Base-by-base conservation (phyloP, 2,888 invertebrate genomes). In the Drosophila aldrichi region DNA sequence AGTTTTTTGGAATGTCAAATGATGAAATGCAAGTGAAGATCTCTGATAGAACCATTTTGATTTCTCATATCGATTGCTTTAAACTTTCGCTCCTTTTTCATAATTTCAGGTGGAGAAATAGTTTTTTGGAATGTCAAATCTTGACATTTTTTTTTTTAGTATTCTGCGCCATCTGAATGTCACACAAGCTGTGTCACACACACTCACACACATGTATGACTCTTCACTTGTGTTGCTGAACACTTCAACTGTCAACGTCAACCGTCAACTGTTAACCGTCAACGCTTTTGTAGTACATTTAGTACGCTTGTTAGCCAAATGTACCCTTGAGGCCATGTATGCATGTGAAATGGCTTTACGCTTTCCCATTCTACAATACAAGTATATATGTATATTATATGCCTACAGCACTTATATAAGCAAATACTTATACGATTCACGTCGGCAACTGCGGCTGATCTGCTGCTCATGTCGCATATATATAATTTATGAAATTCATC, bases 251-350 rank as follows among this genome's bases (percentile, higher is more conserved):
- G 57, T 60, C 71, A 66, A 57, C 64, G 64, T 79, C 72, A 71
- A 51, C 52, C 56, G 46, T 63, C 55, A 63, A 49, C 49, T 18
- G 32, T 32, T 18, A 49, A 25, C 48, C 44, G 52, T 60, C 58
- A 62, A 70, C 61, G 72, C 56, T 82, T 83, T 79, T 81, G 84
- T 86, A 68, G 59, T 60, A 71, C 88, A 86, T 85, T 85, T 85
- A 88, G 87, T 69, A 65, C 88, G 88, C 88, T 88, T 86, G 85
- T 85, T 85, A 76, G 84, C 76, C 74, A 80, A 85, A 85, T 86
- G 83, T 68, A 74, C 88, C 87, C 85, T 81, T 78, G 84, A 83
- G 88, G 74, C 70, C 60, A 52, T 61, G 79, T 66, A 41, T 66
- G 69, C 44, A 67, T 74, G 51, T 38, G 57, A 61, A 54, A 66